Evolutionary conservation across 2,113 vertebrate species (phyloP).

Genomic region (Pteronura brasiliensis): DNA sequence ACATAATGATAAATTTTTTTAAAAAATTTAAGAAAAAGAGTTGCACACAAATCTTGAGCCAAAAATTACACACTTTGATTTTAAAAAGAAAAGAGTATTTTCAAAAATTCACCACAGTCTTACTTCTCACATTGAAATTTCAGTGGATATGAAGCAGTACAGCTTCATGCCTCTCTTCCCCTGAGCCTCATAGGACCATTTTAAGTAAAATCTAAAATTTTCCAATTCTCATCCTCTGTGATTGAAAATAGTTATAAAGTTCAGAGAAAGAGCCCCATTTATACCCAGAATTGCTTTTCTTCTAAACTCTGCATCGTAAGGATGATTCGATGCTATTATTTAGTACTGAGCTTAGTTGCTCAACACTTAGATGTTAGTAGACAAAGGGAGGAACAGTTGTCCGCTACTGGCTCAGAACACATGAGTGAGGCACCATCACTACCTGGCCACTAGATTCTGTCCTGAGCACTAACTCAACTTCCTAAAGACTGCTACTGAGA

Average conservation of each 20-base stretch:
- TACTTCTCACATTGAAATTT: not conserved
- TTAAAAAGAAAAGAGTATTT: not conserved
- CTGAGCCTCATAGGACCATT: not conserved
- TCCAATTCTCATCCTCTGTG: not conserved
- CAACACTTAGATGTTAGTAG: not conserved
- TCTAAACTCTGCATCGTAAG: not conserved
- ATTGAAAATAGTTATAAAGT: not conserved
- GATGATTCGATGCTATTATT: not conserved
- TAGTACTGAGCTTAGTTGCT: not conserved
- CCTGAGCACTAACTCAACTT: not conserved
- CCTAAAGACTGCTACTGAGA: not conserved
- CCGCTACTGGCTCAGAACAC: not conserved
- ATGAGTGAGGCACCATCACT: not conserved
- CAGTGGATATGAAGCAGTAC: not conserved
- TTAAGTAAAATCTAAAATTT: not conserved
- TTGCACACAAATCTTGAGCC: not conserved
- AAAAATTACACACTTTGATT: not conserved
- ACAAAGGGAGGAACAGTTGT: not conserved
- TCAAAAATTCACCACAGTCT: not conserved
- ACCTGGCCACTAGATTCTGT: not conserved
- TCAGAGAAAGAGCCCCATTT: not conserved
- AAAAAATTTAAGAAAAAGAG: no score
- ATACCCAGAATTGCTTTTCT: not conserved
- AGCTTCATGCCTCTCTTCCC: not conserved
- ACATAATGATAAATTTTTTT: no score